Percentiles rank a stretch among this genome's conserved stretches.
These are phyloP conservation scores for Harpalus rubripes DNA, from an alignment of 2,888 invertebrate species.

Conservation along the genomic window DNA sequence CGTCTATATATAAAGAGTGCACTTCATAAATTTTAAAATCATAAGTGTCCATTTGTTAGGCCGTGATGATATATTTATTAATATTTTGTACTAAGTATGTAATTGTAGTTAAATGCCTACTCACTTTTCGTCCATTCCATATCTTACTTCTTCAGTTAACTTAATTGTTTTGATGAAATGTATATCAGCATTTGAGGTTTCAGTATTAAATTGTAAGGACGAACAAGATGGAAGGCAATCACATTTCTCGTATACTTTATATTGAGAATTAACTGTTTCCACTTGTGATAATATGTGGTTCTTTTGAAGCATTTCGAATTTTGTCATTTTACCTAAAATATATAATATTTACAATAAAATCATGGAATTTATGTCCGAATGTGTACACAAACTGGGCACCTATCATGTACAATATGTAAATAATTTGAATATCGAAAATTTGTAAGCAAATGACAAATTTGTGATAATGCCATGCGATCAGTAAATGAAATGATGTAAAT, in stretches of 20 bases:
- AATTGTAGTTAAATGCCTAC: too few relatives aligned
- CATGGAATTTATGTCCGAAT: background rate
- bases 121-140: background rate
- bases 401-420: background rate
- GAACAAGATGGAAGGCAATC: slow-evolving; percentile 50
- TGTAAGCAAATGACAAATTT: background rate
- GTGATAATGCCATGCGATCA: background rate
- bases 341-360: background rate
- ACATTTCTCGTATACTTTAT: slow-evolving; percentile 32
- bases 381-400: background rate
- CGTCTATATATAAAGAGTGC: too few relatives aligned
- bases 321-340: slow-evolving; percentile 20
- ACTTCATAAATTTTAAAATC: too few relatives aligned
- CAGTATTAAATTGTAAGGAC: slow-evolving; percentile 7
- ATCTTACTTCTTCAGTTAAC: background rate
- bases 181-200: slow-evolving; percentile 16
- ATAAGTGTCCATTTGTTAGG: too few relatives aligned
- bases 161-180: slow-evolving; percentile 27
- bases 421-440: background rate
- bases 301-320: slow-evolving; percentile 37
- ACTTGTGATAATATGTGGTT: background rate
- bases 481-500: background rate
- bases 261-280: background rate
- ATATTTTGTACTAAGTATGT: too few relatives aligned
- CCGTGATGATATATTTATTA: too few relatives aligned